Evolutionary conservation across 2,797 vertebrate species (phyloP).

Genomic region (Myotis myotis): DNA sequence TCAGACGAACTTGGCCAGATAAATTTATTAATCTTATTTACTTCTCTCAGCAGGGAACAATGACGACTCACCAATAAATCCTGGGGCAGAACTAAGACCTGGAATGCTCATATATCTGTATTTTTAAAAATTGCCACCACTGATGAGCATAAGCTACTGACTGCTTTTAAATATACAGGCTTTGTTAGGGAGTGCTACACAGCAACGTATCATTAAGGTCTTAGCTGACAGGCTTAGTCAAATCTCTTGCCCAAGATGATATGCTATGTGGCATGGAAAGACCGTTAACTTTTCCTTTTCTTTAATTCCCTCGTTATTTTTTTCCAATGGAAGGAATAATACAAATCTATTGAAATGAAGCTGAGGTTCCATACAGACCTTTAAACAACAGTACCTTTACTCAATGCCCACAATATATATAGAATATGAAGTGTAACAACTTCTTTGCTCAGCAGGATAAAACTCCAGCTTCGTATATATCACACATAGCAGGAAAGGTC

Average conservation of each 20-base stretch:
- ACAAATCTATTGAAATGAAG: constrained; percentile 16
- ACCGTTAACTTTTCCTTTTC: neutral
- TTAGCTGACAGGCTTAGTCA: neutral
- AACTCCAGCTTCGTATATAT: neutral
- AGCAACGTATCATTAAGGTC: neutral
- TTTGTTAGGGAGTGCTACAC: neutral
- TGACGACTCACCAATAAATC: neutral
- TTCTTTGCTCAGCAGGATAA: constrained; percentile 11
- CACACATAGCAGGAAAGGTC: neutral
- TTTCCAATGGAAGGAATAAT: neutral
- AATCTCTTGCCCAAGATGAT: neutral
- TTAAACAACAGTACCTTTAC: neutral
- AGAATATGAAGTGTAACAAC: neutral
- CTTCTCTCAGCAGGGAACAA: constrained; percentile 3
- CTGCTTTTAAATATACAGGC: neutral
- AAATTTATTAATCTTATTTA: neutral
- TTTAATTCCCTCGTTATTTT: neutral
- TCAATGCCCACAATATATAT: neutral
- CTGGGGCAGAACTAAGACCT: neutral
- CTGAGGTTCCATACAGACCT: neutral
- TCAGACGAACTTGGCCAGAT: neutral
- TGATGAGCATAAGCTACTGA: neutral
- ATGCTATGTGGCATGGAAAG: neutral
- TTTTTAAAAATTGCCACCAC: neutral
- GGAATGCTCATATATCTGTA: neutral